Base-by-base conservation (phyloP, 2,888 invertebrate genomes). In the Cosmopolites sordidus region DNA sequence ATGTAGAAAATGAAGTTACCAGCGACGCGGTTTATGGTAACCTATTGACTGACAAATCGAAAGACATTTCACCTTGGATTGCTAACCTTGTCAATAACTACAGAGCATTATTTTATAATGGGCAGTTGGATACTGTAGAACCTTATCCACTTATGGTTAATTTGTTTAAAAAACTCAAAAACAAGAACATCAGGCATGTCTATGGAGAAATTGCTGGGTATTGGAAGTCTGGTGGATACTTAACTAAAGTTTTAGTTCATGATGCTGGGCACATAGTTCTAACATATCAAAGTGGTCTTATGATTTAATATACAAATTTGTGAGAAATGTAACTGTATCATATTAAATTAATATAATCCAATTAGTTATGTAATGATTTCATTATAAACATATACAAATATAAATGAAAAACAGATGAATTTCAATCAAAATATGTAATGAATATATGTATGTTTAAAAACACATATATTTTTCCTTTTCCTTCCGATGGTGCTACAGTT, bases 71-170 rank as follows among this genome's bases (percentile, higher is more conserved):
- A 1, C 59, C 64, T 15, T 63, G 61, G 61, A 48, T 66, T 6
- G 41, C 81, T 0, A 83, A 84, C 58, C 73, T 90, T 0, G 66
- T 88, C 0, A 75, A 83, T 18, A 72, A 81, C 58, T 86, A 86
- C 64, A 77, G 78, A 69, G 80, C 91, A 8, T 78, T 92, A 38
- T 78, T 92, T 49, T 94, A 92, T 70, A 92, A 83, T 67, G 94
- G 94, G 0, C 93, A 94, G 68, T 69, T 94, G 58, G 94, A 95
- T 69, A 84, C 94, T 9, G 89, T 92, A 57, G 87, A 92, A 0
- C 89, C 91, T 0, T 89, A 90, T 72, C 89, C 91, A 0, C 67
- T 89, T 42, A 92, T 92, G 0, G 80, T 86, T 16, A 86, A 85
- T 66, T 91, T 87, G 70, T 72, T 93, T 16, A 76, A 79, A 56